These are phyloP conservation scores for Megalops atlanticus DNA, from an alignment of 2,113 vertebrate species.

Conservation along the genomic window DNA sequence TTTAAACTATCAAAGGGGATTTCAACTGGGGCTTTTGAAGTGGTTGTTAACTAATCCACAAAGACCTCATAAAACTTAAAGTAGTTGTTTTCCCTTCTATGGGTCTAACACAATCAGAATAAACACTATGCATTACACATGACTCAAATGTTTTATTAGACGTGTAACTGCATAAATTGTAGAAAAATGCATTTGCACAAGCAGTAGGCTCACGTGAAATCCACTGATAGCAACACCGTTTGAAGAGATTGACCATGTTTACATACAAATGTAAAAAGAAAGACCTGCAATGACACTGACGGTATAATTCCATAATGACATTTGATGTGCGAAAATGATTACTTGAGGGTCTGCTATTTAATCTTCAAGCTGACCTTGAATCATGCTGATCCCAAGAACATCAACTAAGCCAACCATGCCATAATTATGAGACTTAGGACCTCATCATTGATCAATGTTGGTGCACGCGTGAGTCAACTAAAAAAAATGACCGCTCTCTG, in stretches of 20 bases:
- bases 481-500: not conserved
- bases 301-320: conserved; percentile 9
- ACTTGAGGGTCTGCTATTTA: conserved; percentile 14
- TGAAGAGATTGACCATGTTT: not conserved
- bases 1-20: not conserved
- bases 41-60: not conserved
- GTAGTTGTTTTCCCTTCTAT: too few relatives aligned
- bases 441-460: conserved; percentile 24
- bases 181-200: not conserved
- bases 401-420: conserved; percentile 26
- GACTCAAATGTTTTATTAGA: not conserved
- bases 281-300: not conserved
- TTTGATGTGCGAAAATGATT: conserved; percentile 23
- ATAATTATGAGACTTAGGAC: conserved; percentile 15
- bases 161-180: not conserved
- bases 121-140: not conserved
- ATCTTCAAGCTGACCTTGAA: conserved; percentile 30
- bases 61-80: too few relatives aligned
- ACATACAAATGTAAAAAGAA: not conserved
- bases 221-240: not conserved
- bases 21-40: too few relatives aligned
- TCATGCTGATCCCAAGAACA: conserved; percentile 26
- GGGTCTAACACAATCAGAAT: not conserved
- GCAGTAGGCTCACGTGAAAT: not conserved
- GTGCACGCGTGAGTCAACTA: not conserved